Base-by-base conservation (phyloP, 2,888 invertebrate species). In the Hydropsyche betteni region DNA sequence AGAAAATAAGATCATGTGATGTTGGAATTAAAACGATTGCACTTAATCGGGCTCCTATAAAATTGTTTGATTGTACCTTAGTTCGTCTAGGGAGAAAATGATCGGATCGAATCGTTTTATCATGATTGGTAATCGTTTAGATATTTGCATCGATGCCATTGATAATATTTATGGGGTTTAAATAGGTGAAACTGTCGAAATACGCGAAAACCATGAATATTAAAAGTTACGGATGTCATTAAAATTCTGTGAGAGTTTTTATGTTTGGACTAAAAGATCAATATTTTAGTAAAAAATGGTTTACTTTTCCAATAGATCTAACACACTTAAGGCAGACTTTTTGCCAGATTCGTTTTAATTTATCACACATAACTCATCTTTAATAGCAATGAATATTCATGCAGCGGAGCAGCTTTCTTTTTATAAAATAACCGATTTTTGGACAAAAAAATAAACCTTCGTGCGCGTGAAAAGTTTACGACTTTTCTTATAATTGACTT, bases 301-400 rank as follows among this genome's bases (percentile, higher is more conserved):
- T 64, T 64, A 64, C 33, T 64, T 64, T 64, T 64, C 8, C 12
- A n/a, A 7, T 6, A 12, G 34, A 12, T 34, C 33, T 64, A 64
- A 36, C 64, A 64, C 64, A 64, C 64, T 64, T 64, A 8, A 8
- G 6, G 44, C 10, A 12, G 36, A 64, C 8, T 64, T 64, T 64
- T 64, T 64, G 34, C 64, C 36, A 24, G 36, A 33, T n/a, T 64
- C 64, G 64, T 64, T 64, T 64, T 64, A 64, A 64, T 64, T 64
- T 64, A 64, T 64, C 64, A 34, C 64, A n/a, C 34, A 64, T 64
- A 64, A 64, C 64, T 64, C 64, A 64, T 64, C 64, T 64, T 64
- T 64, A 64, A 34, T 5, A 36, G 64, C 36, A 10, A 64, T 64
- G 64, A 64, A 64, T 64, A 64, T 64, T 64, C 64, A 64, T 64